Evolutionary conservation across 2,888 invertebrate genomes (phyloP).

Genomic region (Anthrax anthrax): DNA sequence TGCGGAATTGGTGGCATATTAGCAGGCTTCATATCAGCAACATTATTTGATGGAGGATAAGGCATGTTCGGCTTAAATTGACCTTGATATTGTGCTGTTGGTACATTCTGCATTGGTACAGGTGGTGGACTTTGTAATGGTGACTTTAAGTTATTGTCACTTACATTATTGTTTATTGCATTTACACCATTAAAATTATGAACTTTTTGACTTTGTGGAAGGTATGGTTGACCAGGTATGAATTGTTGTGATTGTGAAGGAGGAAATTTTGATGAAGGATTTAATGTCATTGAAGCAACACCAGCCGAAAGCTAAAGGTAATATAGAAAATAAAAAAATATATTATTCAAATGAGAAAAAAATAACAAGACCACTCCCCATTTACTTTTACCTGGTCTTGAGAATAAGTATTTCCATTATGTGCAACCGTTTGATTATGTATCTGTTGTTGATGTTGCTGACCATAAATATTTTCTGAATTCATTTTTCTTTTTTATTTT

Average conservation of each 20-base stretch:
- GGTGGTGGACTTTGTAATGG: background rate
- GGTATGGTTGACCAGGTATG: background rate
- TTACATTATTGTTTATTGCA: constrained; percentile 2
- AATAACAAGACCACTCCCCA: background rate
- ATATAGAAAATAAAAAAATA: background rate
- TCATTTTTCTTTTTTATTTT: constrained; percentile 21
- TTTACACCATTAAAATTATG: constrained; percentile 4
- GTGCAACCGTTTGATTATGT: constrained; percentile 20
- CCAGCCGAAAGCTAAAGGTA: constrained; percentile 27
- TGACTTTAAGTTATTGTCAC: background rate
- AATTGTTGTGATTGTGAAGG: constrained; percentile 1
- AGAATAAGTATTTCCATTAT: constrained; percentile 14
- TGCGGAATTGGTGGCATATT: background rate
- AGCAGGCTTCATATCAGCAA: background rate
- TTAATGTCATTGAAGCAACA: constrained; percentile 24
- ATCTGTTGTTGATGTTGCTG: constrained; percentile 16
- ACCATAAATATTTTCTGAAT: constrained; percentile 27
- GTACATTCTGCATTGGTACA: background rate
- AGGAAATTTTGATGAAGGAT: constrained; percentile 10
- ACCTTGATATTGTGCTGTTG: too few species aligned
- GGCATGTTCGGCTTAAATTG: background rate
- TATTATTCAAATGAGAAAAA: background rate
- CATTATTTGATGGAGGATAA: background rate
- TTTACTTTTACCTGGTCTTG: constrained; percentile 25
- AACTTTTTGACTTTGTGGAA: background rate